phyloP scores from a whole-genome alignment of 1,140 invertebrate genomes.

The Anoplolepis gracilipes region DNA sequence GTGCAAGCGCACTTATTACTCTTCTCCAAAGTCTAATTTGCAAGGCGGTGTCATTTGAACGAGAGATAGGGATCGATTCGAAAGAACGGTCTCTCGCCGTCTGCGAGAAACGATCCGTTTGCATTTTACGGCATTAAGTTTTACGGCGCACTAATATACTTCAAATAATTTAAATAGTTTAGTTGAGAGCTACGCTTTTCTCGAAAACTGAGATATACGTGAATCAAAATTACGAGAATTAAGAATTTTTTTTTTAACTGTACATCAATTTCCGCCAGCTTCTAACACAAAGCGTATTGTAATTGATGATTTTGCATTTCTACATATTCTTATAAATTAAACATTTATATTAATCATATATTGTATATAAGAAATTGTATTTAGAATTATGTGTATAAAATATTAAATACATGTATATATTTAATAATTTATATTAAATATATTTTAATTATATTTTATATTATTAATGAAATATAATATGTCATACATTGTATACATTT shows the following conservation, averaged over 20 bases:
- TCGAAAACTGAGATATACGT: background rate
- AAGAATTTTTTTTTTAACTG: background rate
- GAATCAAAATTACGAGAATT: background rate
- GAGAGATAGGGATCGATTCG: constrained; percentile 21
- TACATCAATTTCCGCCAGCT: background rate
- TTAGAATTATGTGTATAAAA: background rate
- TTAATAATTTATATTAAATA: background rate
- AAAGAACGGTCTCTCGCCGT: background rate
- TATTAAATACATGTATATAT: background rate
- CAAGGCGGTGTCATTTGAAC: constrained; percentile 5
- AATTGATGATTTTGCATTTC: background rate
- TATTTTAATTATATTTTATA: background rate
- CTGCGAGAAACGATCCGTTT: constrained; percentile 45
- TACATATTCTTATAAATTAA: background rate
- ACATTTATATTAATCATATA: background rate
- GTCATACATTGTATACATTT: background rate
- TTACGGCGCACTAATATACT: background rate
- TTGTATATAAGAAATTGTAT: too few species aligned
- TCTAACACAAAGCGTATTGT: too few species aligned
- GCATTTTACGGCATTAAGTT: constrained; percentile 31
- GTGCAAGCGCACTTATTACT: constrained; percentile 70
- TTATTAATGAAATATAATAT: too few species aligned
- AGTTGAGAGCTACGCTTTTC: background rate
- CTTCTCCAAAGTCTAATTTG: constrained; percentile 68
- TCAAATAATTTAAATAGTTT: background rate